These are phyloP conservation scores for Slavum lentiscoides DNA, from an alignment of 2,888 invertebrate genomes.

Conservation along the genomic window DNA sequence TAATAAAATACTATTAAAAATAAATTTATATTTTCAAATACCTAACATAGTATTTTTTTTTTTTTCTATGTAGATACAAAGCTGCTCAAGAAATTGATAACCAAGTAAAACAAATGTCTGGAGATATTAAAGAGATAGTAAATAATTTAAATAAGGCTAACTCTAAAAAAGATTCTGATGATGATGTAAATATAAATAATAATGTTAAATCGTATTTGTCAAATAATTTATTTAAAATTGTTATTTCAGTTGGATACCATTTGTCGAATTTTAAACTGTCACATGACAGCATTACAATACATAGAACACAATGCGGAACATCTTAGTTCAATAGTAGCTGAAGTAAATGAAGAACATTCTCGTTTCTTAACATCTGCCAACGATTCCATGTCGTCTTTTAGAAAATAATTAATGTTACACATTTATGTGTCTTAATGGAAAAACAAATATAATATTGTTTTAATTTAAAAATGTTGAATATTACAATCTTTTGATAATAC, in stretches of 20 bases:
- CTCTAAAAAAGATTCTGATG: slow-evolving; percentile 77
- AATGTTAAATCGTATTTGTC: neutral
- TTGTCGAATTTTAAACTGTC: slow-evolving; percentile 90
- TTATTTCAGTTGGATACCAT: slow-evolving; percentile 68
- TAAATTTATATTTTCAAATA: slow-evolving; percentile 12
- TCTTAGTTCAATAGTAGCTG: slow-evolving; percentile 29
- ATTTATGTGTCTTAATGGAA: neutral
- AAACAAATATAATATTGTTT: too few relatives aligned
- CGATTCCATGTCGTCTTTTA: slow-evolving; percentile 37
- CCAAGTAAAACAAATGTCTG: slow-evolving; percentile 90
- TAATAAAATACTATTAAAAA: neutral
- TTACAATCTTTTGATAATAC: too few relatives aligned
- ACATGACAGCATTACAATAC: slow-evolving; percentile 95
- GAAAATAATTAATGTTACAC: slow-evolving; percentile 19
- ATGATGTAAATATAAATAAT: slow-evolving; percentile 70
- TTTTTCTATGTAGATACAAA: slow-evolving; percentile 44
- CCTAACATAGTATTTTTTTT: slow-evolving; percentile 2
- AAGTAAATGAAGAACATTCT: slow-evolving; percentile 48
- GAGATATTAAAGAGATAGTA: slow-evolving; percentile 92
- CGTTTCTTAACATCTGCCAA: slow-evolving; percentile 40
- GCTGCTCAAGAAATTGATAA: slow-evolving; percentile 84
- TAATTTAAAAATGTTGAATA: too few relatives aligned
- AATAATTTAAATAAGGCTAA: slow-evolving; percentile 90
- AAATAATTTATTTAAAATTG: neutral
- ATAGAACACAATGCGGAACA: slow-evolving; percentile 76